Conservation (phyloP, 1,140 invertebrate genomes). For the Ridgeia piscesae region DNA sequence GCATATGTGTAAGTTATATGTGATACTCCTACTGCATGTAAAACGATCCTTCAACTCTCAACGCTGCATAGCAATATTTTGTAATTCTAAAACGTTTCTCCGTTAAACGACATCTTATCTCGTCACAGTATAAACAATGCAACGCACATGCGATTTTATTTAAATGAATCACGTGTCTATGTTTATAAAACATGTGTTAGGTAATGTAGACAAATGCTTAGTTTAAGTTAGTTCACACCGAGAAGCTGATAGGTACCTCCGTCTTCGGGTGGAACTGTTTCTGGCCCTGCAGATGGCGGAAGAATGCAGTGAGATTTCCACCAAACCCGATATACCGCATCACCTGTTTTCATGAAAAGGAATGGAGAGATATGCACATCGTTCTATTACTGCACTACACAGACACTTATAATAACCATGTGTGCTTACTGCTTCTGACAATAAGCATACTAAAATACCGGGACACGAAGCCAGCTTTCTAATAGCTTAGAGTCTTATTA, state of each 20-base stretch:
- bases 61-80: too few species aligned
- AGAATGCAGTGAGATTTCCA: slow-evolving; percentile 38
- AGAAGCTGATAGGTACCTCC: slow-evolving; percentile 9
- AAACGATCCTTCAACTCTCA: too few species aligned
- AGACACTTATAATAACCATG: not conserved
- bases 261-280: slow-evolving; percentile 32
- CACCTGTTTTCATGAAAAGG: slow-evolving; percentile 30
- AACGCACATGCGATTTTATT: too few species aligned
- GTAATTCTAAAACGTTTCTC: too few species aligned
- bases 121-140: too few species aligned
- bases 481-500: too few species aligned
- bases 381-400: not conserved
- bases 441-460: not conserved
- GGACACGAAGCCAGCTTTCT: not conserved
- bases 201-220: too few species aligned
- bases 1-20: too few species aligned
- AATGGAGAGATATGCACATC: not conserved
- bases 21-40: too few species aligned
- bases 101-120: too few species aligned
- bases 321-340: slow-evolving; percentile 38
- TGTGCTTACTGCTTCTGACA: not conserved
- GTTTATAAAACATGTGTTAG: too few species aligned
- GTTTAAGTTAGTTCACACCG: not conserved
- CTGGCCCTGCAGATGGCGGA: slow-evolving; percentile 38
- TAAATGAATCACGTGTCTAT: too few species aligned